phyloP scores from a whole-genome alignment of 2,797 vertebrate genomes.

The Hydrolagus colliei region DNA sequence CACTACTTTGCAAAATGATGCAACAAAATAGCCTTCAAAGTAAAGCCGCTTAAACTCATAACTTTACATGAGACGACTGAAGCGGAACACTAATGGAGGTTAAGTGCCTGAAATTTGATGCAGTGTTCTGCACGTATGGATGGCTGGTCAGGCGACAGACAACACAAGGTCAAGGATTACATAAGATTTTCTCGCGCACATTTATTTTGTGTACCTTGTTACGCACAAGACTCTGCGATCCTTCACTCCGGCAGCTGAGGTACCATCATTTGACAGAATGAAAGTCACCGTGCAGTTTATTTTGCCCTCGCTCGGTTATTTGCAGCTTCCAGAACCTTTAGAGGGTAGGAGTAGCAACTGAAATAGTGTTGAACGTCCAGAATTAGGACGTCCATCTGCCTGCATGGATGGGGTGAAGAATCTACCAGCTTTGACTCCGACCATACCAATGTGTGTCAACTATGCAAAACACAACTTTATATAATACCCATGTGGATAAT shows the following conservation, averaged over 20 bases:
- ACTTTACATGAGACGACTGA: neutral
- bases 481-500: constrained; percentile 30
- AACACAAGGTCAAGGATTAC: neutral
- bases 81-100: constrained; percentile 5
- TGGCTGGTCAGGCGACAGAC: neutral
- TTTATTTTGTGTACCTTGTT: neutral
- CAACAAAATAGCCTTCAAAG: neutral
- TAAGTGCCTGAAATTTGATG: neutral
- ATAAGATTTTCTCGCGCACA: neutral
- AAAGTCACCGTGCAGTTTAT: neutral
- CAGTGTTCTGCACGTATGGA: neutral
- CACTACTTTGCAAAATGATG: neutral
- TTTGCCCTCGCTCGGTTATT: neutral
- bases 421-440: too few species aligned
- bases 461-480: too few species aligned
- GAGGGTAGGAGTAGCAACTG: too few species aligned
- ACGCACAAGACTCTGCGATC: neutral
- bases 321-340: neutral
- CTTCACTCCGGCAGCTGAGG: too few species aligned
- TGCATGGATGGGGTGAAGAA: too few species aligned
- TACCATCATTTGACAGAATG: constrained; percentile 10
- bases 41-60: neutral
- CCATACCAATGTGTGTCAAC: too few species aligned
- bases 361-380: neutral
- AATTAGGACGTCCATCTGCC: neutral